Percentiles rank a stretch among this genome's conserved stretches.
phyloP scores from a whole-genome alignment of 2,113 vertebrate genomes.

The Chloroceryle aenea region DNA sequence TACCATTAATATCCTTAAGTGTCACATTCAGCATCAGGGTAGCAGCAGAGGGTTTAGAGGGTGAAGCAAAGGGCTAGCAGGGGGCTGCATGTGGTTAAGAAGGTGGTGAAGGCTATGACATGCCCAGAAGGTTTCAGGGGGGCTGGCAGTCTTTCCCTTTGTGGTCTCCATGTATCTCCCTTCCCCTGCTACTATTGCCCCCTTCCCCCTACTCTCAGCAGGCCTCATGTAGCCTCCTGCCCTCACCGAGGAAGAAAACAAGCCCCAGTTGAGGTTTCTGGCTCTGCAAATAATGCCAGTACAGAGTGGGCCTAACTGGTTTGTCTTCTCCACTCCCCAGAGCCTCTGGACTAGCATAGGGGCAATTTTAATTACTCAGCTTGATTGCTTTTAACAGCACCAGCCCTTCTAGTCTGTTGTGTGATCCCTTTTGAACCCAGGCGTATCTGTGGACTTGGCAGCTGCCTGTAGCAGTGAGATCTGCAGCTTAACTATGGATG shows the following conservation, averaged over 20 bases:
- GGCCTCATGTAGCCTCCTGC: neutral
- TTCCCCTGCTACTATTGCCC: neutral
- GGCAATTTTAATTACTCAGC: neutral
- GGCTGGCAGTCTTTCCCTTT: neutral
- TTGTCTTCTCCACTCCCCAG: neutral
- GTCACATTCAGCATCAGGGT: accelerated
- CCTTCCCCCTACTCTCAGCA: accelerated
- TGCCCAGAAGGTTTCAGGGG: accelerated
- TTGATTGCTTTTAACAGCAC: neutral
- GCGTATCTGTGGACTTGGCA: neutral
- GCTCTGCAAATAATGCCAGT: neutral
- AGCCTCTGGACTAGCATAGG: neutral
- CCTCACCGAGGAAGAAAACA: accelerated
- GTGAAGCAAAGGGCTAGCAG: neutral
- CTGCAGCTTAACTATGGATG: neutral
- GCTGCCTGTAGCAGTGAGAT: neutral
- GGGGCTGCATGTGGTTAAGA: neutral
- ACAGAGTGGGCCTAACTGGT: neutral
- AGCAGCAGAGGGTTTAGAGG: neutral
- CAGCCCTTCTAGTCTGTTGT: neutral
- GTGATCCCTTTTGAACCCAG: neutral
- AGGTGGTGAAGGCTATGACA: neutral
- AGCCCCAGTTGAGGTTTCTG: neutral
- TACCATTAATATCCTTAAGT: neutral
- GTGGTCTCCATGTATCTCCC: accelerated